These are phyloP conservation scores for Loriculus beryllinus DNA, from an alignment of 2,797 vertebrate species.

Conservation along the genomic window DNA sequence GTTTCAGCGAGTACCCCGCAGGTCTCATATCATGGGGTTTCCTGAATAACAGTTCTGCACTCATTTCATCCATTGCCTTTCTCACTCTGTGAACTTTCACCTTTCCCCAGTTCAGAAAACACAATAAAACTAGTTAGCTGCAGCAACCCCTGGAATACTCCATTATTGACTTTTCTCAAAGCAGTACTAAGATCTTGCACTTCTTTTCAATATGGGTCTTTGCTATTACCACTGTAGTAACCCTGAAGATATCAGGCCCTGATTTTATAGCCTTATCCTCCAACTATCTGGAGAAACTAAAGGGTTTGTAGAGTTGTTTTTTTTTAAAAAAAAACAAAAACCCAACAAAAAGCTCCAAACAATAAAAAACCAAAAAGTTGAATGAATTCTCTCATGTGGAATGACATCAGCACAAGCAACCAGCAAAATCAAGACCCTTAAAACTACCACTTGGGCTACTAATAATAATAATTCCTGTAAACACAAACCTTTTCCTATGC, in stretches of 20 bases:
- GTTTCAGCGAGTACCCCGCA: neutral
- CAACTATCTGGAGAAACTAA: neutral
- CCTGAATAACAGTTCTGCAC: neutral
- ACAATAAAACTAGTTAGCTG: neutral
- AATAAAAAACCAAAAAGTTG: neutral
- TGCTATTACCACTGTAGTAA: neutral
- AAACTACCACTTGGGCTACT: neutral
- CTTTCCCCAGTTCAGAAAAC: neutral
- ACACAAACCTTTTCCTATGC: neutral
- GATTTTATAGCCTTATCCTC: neutral
- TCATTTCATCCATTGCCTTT: neutral
- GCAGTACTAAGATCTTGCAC: neutral
- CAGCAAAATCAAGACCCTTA: neutral
- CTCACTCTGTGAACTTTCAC: neutral
- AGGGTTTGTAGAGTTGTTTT: neutral
- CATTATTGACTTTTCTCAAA: neutral
- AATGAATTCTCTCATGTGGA: neutral
- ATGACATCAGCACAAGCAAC: neutral
- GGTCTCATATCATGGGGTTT: neutral
- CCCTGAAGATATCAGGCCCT: neutral
- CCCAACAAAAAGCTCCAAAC: neutral
- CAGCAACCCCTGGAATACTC: neutral
- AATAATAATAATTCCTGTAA: neutral
- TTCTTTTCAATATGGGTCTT: neutral
- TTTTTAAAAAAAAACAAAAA: neutral